Percentiles rank a stretch among this genome's conserved stretches.
phyloP scores from a whole-genome alignment of 1,140 invertebrate species.

The Lepidurus packardi region DNA sequence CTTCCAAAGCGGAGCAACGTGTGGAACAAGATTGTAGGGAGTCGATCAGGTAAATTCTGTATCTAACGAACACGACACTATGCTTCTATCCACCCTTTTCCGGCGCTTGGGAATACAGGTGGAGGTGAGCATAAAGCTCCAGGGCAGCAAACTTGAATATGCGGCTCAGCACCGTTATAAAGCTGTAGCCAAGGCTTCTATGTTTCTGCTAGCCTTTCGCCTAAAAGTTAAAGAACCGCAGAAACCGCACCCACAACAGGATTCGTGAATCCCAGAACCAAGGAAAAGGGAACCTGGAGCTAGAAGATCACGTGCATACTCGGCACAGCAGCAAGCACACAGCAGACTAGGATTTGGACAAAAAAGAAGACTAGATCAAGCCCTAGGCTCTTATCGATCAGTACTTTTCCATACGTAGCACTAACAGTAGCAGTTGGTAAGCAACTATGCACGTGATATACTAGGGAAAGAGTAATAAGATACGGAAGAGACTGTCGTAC shows the following conservation, averaged over 20 bases:
- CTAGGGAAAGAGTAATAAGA: background rate
- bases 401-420: background rate
- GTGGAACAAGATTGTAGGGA: slow-evolving; percentile 2
- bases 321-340: background rate
- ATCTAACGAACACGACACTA: background rate
- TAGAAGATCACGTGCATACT: background rate
- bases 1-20: background rate
- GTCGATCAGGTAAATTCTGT: background rate
- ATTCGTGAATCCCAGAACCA: background rate
- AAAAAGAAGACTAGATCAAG: background rate
- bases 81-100: slow-evolving; percentile 14
- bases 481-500: background rate
- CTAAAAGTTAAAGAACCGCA: background rate
- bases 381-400: background rate
- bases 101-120: background rate
- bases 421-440: background rate
- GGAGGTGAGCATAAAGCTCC: slow-evolving; percentile 19
- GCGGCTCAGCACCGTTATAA: slow-evolving; percentile 11
- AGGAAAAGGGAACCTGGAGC: background rate
- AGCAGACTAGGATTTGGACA: background rate
- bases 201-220: background rate
- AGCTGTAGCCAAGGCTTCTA: background rate
- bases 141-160: slow-evolving; percentile 8
- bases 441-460: background rate
- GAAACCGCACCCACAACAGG: background rate